Evolutionary conservation across 2,113 vertebrate species (phyloP).

Genomic region (Phaethon lepturus): DNA sequence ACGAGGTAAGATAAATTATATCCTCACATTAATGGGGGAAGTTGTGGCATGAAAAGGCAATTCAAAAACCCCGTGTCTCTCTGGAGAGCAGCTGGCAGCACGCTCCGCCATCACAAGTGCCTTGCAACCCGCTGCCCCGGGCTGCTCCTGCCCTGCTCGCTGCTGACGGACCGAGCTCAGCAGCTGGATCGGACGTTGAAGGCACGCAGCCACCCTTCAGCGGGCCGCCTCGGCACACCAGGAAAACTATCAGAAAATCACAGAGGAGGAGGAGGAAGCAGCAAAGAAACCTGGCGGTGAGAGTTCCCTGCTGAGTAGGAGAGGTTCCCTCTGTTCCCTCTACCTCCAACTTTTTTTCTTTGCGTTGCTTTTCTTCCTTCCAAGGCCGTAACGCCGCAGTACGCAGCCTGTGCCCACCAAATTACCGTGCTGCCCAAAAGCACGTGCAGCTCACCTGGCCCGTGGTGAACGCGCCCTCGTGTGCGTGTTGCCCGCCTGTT

Average conservation of each 20-base stretch:
- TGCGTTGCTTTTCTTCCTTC: neutral
- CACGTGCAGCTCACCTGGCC: neutral
- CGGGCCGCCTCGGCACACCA: neutral
- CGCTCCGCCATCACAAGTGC: neutral
- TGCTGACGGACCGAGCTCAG: accelerated
- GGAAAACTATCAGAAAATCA: neutral
- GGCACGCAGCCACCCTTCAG: neutral
- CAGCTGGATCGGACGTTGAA: neutral
- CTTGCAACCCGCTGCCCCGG: neutral
- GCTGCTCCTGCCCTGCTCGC: neutral
- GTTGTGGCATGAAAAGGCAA: neutral
- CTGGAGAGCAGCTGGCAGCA: neutral
- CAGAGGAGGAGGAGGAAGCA: neutral
- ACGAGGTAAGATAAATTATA: neutral
- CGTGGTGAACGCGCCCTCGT: accelerated
- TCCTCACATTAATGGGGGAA: neutral
- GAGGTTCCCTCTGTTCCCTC: neutral
- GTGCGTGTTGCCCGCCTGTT: accelerated
- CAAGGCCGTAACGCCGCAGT: accelerated
- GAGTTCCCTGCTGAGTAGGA: neutral
- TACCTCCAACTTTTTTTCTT: neutral
- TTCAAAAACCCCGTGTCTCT: neutral
- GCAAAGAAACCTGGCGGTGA: accelerated
- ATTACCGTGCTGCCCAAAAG: accelerated
- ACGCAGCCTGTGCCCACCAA: neutral